A percentile compares a stretch with the other conserved stretches of the same genome.
These are phyloP conservation scores for Lithosia quadra DNA, from an alignment of 2,888 invertebrate genomes.

Conservation along the genomic window DNA sequence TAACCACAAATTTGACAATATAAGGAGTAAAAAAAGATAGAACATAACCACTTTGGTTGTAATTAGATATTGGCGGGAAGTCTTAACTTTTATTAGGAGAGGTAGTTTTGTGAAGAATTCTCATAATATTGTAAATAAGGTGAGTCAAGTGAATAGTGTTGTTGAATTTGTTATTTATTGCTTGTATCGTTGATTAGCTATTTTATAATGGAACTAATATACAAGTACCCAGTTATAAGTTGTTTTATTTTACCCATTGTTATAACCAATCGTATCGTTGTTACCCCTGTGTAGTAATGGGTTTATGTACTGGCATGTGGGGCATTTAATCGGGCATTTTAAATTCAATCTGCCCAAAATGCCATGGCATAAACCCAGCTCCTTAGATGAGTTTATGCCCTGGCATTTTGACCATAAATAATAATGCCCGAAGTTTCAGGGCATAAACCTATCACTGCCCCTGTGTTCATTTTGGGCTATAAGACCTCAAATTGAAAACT, in stretches of 20 bases:
- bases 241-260: conserved; percentile 61
- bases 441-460: too few species aligned
- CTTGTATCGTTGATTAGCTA: conserved; percentile 80
- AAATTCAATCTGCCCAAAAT: too few species aligned
- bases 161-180: conserved; percentile 84
- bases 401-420: too few species aligned
- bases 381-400: too few species aligned
- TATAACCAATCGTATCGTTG: too few species aligned
- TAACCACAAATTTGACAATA: conserved; percentile 43
- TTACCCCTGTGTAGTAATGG: too few species aligned
- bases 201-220: conserved; percentile 81
- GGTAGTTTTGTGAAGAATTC: conserved; percentile 60
- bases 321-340: too few species aligned
- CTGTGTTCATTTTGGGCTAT: too few species aligned
- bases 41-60: conserved; percentile 30
- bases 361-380: too few species aligned
- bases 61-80: conserved; percentile 22
- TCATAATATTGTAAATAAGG: conserved; percentile 73
- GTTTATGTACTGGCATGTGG: too few species aligned
- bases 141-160: conserved; percentile 76
- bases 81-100: conserved; percentile 22
- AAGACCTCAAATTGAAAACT: too few species aligned
- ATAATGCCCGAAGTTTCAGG: too few species aligned
- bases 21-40: conserved; percentile 13
- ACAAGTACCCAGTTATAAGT: conserved; percentile 70